Conservation (phyloP, 2,888 invertebrate species). For the Prosapia bicincta region DNA sequence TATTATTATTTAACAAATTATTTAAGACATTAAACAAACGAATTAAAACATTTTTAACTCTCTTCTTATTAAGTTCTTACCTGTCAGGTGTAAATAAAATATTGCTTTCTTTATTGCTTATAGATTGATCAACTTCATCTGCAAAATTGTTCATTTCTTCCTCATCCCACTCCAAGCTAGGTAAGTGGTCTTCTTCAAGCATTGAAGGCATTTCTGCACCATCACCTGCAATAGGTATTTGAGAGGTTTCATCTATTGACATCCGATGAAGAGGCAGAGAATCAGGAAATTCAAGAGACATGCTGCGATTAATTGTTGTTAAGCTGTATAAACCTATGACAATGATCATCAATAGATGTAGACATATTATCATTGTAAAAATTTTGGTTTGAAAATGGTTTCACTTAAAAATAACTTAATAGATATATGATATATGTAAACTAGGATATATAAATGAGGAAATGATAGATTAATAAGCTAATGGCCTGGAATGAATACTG, state of each 20-base stretch:
- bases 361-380: no score
- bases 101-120: background rate
- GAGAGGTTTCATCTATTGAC: slow-evolving; percentile 10
- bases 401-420: no score
- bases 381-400: no score
- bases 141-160: background rate
- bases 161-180: slow-evolving; percentile 32
- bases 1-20: no score
- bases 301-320: slow-evolving; percentile 39
- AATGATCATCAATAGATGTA: no score
- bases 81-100: background rate
- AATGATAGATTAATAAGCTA: no score
- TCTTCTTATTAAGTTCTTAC: background rate
- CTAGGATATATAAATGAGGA: no score
- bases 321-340: slow-evolving; percentile 40
- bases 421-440: no score
- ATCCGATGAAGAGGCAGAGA: background rate
- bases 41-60: no score
- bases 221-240: background rate
- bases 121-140: background rate
- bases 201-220: slow-evolving; percentile 3
- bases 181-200: slow-evolving; percentile 19
- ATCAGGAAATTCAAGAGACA: slow-evolving; percentile 34
- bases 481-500: no score
- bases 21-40: no score